A percentile compares a stretch with the other conserved stretches of the same genome.
Conservation (phyloP, 92 coral and sea anemone species). For the Montipora capitata region DNA sequence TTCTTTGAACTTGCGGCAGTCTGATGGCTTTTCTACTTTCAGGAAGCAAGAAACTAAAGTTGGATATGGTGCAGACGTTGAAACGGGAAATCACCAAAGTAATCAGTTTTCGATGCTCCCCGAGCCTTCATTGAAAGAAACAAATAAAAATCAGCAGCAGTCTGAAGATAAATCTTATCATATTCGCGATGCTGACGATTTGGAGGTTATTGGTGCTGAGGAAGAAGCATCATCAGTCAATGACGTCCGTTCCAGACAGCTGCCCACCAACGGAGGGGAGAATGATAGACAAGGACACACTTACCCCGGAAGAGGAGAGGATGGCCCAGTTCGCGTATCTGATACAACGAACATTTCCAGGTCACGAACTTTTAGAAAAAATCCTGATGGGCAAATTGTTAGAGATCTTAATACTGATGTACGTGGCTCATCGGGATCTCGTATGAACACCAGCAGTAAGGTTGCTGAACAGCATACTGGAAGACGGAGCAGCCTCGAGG, state of each 20-base stretch:
- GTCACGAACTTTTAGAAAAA: constrained; percentile 83
- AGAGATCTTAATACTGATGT: constrained; percentile 6
- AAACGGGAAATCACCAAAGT: neutral
- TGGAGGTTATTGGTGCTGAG: neutral
- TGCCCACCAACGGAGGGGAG: constrained; percentile 32
- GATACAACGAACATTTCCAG: constrained; percentile 63
- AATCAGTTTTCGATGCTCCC: constrained; percentile 3
- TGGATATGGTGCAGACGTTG: neutral
- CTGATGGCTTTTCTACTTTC: constrained; percentile 63
- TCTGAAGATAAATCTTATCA: neutral
- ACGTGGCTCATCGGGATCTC: neutral
- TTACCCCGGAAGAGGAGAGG: constrained; percentile 13
- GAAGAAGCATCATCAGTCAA: neutral
- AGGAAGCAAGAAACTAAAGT: constrained; percentile 33
- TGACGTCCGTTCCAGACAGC: neutral
- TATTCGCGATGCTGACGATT: neutral
- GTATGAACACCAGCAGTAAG: neutral
- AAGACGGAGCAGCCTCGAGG: constrained; percentile 36
- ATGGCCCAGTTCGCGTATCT: constrained; percentile 42
- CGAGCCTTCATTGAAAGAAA: constrained; percentile 9
- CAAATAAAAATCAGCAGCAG: neutral
- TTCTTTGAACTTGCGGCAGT: constrained; percentile 23
- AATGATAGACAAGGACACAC: neutral
- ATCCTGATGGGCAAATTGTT: constrained; percentile 69
- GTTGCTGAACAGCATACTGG: constrained; percentile 33